Base-by-base conservation (phyloP, 2,888 invertebrate species). In the Drosophila pseudotalamancana region DNA sequence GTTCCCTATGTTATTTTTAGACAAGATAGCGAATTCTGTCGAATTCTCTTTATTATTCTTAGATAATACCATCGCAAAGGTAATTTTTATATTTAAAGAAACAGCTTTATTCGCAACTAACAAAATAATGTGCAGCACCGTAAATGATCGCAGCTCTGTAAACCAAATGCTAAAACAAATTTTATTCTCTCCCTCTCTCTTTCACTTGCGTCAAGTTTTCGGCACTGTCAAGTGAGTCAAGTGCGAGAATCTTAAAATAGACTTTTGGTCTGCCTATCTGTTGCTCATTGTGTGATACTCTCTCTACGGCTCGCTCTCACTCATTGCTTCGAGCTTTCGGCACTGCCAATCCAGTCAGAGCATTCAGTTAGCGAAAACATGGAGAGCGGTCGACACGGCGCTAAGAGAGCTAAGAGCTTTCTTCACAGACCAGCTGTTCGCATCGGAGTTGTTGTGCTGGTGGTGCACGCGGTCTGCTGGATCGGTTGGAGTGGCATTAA, bases 361-460 rank as follows among this genome's bases (percentile, higher is more conserved):
- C 12, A 35, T 34, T 64, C 29, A 63, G 46, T 62, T 14, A n/a
- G 21, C 46, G 45, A 14, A 31, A 51, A 12, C 23, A 81, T 81
- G 80, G 72, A 78, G 37, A 62, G 23, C 12, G 29, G 43, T 18
- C 71, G 51, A 39, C 45, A 42, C 37, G 54, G 32, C n/a, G 19
- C 32, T 0, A 69, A 60, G 42, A 50, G 32, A n/a, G 19, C 32
- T 0, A 69, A 60, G 42, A 50, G 45, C 27, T 63, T 78, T 11
- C 40, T 66, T 0, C 55, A 68, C 12, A 83, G 43, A 12, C 88
- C 81, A 5, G 77, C 84, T 48, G 42, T 69, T 19, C 84, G 81
- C n/a, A 88, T 81, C n/a, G 81, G 87, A 6, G 49, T 79, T 6
- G 88, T 72, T 16, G 87, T 81, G 29, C 27, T 88, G 35, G 69